Evolutionary conservation across 2,113 vertebrate genomes (phyloP).

Genomic region (Malurus cyaneus): DNA sequence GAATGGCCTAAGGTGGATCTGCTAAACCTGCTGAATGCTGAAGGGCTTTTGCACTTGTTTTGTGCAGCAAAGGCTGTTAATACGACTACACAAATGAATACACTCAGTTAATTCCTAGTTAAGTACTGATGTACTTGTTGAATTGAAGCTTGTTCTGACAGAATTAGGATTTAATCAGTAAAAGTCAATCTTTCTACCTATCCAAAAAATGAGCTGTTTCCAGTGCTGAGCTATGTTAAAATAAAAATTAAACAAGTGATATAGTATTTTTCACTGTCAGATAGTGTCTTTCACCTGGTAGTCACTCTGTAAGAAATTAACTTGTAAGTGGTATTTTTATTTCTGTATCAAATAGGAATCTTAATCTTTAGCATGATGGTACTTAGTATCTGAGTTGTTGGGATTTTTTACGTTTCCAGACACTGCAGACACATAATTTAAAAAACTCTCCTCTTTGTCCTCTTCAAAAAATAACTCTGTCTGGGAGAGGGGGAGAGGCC

Average conservation of each 20-base stretch:
- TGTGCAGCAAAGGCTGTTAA: not conserved
- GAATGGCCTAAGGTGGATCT: not conserved
- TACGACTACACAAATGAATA: not conserved
- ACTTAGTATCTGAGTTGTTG: not conserved
- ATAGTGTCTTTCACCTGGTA: not conserved
- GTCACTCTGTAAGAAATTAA: not conserved
- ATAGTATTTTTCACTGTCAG: not conserved
- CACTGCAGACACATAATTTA: not conserved
- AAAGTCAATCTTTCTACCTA: not conserved
- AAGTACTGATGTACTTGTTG: not conserved
- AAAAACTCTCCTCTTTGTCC: not conserved
- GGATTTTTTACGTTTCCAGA: not conserved
- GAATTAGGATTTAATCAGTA: not conserved
- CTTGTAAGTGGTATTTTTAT: not conserved
- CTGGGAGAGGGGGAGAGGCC: not conserved
- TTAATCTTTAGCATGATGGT: not conserved
- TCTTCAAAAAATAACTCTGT: not conserved
- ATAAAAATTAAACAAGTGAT: not conserved
- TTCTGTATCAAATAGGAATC: not conserved
- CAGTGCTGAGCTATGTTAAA: not conserved
- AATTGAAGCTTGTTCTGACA: not conserved
- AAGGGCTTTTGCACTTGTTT: not conserved
- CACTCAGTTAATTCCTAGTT: not conserved
- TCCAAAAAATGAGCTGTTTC: not conserved
- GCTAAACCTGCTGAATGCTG: not conserved